Percentiles rank a stretch among this genome's conserved stretches.
Evolutionary conservation across 1,140 invertebrate genomes (phyloP).

Genomic region (Drosophila lini): DNA sequence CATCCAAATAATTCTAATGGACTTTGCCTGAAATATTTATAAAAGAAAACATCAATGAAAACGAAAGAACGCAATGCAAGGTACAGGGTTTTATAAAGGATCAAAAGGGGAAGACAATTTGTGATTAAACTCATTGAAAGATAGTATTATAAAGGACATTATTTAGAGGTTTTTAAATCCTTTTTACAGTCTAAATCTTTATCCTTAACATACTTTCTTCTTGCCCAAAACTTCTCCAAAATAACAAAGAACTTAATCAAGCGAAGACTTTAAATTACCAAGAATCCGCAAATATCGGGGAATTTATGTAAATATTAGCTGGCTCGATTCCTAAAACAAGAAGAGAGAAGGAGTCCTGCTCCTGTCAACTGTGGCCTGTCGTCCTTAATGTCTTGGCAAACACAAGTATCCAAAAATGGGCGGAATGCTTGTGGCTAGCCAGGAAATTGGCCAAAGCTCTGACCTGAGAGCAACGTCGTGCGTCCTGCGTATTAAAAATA

Average conservation of each 20-base stretch:
- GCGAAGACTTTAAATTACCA: constrained; percentile 20
- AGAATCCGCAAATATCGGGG: constrained; percentile 4
- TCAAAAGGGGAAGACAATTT: neutral
- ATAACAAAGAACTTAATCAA: constrained; percentile 23
- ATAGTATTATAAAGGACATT: no score
- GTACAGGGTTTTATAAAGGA: constrained; percentile 1
- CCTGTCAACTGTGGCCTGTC: constrained; percentile 33
- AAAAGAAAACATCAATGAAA: constrained; percentile 36
- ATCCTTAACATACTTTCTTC: neutral
- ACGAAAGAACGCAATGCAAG: constrained; percentile 15
- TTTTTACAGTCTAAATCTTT: neutral
- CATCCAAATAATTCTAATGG: constrained; percentile 72
- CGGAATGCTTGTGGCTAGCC: constrained; percentile 53
- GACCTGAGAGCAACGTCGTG: constrained; percentile 14
- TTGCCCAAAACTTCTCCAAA: neutral
- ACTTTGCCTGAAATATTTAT: constrained; percentile 65
- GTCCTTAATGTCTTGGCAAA: constrained; percentile 61
- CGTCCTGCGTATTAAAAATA: constrained; percentile 80
- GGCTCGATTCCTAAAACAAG: constrained; percentile 26
- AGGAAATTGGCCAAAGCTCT: constrained; percentile 71
- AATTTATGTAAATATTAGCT: constrained; percentile 57
- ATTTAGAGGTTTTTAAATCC: no score
- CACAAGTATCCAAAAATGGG: constrained; percentile 53
- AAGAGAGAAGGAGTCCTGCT: constrained; percentile 11
- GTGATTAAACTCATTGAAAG: neutral